Evolutionary conservation across 1,140 invertebrate species (phyloP), one percentile per base, ranked within the genome.

Genomic region (Matsumurasca onukii): DNA sequence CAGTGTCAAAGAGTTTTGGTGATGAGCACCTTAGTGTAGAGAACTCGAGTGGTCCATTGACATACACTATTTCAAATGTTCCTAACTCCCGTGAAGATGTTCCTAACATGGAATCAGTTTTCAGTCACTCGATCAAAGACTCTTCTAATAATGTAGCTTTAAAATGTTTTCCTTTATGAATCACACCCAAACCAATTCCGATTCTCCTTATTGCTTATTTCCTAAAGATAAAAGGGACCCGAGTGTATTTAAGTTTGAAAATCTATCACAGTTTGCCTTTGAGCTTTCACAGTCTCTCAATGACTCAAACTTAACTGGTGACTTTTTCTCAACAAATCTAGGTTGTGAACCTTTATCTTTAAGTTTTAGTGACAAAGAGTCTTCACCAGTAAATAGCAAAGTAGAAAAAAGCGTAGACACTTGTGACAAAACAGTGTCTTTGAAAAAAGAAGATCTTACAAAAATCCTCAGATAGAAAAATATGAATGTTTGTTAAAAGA

Each of bases 401-500:
- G 2, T 2, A 27, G 15, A 29, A 59, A 59, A 9, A 22, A 27
- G 55, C 5, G 25, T 27, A 27, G 2, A 27, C 22, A 25, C 2
- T 2, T 5, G 3, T 59, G 55, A 59, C 3, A n/a, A 59, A 59
- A 27, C 34, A 25, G 24, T 17, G 12, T 3, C 24, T 27, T n/a
- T 27, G 45, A 48, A n/a, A 66, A 48, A 66, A 25, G 45, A 29
- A 3, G 2, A 15, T 30, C 15, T 25, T 27, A 30, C 0, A 24
- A 62, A 62, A 51, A 48, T 31, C 52, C 27, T 27, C 49, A 68
- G 71, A 68, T 27, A 62, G 52, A 57, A 52, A 39, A 9, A n/a
- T 39, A 9, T 5, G 34, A 9, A 48, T 30, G 3, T 5, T 62
- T 75, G 67, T 74, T 74, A 71, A 57, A 76, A 67, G 83, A 85